Conservation (phyloP, 2,113 vertebrate species). For the Harpagus bidentatus region DNA sequence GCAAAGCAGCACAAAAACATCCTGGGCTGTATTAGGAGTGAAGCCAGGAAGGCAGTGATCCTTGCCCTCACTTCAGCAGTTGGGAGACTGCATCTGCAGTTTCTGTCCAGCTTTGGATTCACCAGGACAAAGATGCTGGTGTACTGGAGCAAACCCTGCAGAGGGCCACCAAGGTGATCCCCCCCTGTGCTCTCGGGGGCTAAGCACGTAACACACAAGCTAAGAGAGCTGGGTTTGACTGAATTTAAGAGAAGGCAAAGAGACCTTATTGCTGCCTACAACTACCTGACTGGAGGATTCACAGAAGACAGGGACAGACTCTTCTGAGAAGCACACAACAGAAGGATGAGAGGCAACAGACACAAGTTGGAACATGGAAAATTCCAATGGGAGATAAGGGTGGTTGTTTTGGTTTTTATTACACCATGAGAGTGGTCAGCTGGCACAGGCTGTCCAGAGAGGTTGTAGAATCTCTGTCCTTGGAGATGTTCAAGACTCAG, state of each 20-base stretch:
- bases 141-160: background rate
- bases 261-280: background rate
- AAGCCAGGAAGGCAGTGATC: background rate
- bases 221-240: background rate
- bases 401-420: background rate
- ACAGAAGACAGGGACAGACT: background rate
- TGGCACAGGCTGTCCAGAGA: background rate
- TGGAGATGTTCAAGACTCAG: background rate
- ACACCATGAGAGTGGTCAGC: background rate
- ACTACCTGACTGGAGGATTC: background rate
- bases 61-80: background rate
- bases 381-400: background rate
- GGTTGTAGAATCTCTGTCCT: background rate
- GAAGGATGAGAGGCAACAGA: background rate
- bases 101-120: background rate
- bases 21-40: background rate
- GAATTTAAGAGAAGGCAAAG: background rate
- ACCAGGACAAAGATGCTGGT: background rate
- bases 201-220: background rate
- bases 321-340: background rate
- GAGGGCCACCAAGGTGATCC: background rate
- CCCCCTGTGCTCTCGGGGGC: background rate
- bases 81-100: background rate
- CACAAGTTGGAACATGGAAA: background rate
- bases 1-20: background rate